Percentiles rank a stretch among this genome's conserved stretches.
Evolutionary conservation across 1,140 invertebrate species (phyloP).

Genomic region (Drosophila erecta): DNA sequence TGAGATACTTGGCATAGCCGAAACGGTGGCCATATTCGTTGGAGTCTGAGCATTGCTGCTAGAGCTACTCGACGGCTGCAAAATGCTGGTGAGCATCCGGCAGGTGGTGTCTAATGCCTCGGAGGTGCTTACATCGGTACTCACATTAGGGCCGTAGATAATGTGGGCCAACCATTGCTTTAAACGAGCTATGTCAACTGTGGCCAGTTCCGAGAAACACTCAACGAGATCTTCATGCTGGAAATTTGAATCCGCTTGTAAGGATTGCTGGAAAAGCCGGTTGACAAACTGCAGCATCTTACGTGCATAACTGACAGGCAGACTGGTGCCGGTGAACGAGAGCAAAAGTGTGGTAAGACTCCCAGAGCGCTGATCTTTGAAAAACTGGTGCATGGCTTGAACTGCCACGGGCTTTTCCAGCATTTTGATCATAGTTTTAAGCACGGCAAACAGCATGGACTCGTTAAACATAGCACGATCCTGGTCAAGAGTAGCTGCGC

Average conservation of each 20-base stretch:
- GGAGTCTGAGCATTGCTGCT: slow-evolving; percentile 85
- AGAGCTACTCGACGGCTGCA: slow-evolving; percentile 82
- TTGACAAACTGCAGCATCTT: slow-evolving; percentile 93
- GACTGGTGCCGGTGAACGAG: slow-evolving; percentile 88
- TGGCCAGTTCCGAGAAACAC: slow-evolving; percentile 88
- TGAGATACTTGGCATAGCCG: slow-evolving; percentile 82
- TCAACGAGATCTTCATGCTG: slow-evolving; percentile 89
- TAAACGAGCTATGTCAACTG: slow-evolving; percentile 88
- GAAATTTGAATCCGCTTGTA: slow-evolving; percentile 86
- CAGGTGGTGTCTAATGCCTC: slow-evolving; percentile 63
- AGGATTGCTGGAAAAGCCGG: slow-evolving; percentile 90
- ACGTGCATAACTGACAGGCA: slow-evolving; percentile 90
- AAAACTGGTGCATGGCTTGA: slow-evolving; percentile 92
- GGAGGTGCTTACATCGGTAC: slow-evolving; percentile 42
- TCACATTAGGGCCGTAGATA: slow-evolving; percentile 86
- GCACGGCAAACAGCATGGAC: slow-evolving; percentile 73
- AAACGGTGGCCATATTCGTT: slow-evolving; percentile 84
- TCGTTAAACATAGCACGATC: slow-evolving; percentile 70
- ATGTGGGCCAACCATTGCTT: slow-evolving; percentile 90
- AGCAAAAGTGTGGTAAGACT: slow-evolving; percentile 90
- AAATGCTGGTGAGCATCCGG: slow-evolving; percentile 59
- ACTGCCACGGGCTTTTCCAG: slow-evolving; percentile 92
- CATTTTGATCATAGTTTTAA: slow-evolving; percentile 92
- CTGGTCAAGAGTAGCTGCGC: slow-evolving; percentile 20
- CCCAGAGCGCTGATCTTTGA: slow-evolving; percentile 87